phyloP scores from a whole-genome alignment of 1,140 invertebrate genomes.

The Cotesia chilonis region DNA sequence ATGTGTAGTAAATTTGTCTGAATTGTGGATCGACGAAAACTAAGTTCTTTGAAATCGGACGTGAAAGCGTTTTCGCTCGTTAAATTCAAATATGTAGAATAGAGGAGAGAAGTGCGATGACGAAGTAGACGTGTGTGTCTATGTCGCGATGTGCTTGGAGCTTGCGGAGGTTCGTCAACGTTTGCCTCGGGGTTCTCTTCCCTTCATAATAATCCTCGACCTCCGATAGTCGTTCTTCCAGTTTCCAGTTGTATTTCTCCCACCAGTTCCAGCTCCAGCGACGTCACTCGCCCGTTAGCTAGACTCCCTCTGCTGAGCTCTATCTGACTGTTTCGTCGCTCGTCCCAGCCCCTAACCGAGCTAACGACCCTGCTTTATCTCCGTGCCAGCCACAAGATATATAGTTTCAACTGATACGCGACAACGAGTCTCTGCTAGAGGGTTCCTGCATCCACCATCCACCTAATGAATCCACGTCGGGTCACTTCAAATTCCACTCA shows the following conservation, averaged over 20 bases:
- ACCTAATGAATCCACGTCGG: slow-evolving; percentile 27
- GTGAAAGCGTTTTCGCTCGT: slow-evolving; percentile 32
- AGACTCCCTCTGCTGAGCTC: background rate
- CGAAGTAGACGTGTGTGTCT: background rate
- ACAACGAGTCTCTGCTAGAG: slow-evolving; percentile 13
- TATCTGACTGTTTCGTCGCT: slow-evolving; percentile 20
- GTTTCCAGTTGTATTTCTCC: slow-evolving; percentile 12
- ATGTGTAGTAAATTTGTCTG: slow-evolving; percentile 22
- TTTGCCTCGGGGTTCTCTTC: slow-evolving; percentile 20
- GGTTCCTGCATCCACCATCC: slow-evolving; percentile 16
- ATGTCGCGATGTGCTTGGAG: slow-evolving; percentile 20
- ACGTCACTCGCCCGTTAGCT: background rate
- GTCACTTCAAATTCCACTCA: slow-evolving; percentile 8
- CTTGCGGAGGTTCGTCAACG: slow-evolving; percentile 31
- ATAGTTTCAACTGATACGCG: slow-evolving; percentile 32
- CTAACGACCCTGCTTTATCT: slow-evolving; percentile 32
- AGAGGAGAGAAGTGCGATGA: slow-evolving; percentile 30
- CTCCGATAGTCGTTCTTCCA: slow-evolving; percentile 26
- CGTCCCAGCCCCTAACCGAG: slow-evolving; percentile 24
- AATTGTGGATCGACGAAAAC: slow-evolving; percentile 12
- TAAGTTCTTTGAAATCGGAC: slow-evolving; percentile 32
- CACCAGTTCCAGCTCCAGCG: background rate
- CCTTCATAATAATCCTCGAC: slow-evolving; percentile 32
- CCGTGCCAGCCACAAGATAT: slow-evolving; percentile 28
- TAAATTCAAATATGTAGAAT: slow-evolving; percentile 30